These are phyloP conservation scores for Trichonephila inaurata DNA, from an alignment of 1,140 invertebrate genomes.

Conservation along the genomic window DNA sequence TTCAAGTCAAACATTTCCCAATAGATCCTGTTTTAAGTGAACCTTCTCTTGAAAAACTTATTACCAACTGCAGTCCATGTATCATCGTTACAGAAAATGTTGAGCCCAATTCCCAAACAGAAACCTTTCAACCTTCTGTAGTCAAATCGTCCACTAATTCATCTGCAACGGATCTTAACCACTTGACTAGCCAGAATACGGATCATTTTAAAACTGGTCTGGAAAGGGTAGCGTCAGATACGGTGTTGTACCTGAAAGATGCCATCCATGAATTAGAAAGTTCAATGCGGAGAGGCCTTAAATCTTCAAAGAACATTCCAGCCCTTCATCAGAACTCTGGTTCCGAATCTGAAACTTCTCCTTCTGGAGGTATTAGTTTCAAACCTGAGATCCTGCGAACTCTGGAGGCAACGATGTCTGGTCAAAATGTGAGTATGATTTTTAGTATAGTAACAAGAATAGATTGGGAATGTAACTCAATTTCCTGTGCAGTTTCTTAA, in stretches of 20 bases:
- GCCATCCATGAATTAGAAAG: constrained; percentile 62
- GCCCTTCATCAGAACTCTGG: constrained; percentile 59
- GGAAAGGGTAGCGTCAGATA: constrained; percentile 67
- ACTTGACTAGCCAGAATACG: not conserved
- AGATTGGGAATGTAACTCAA: too few relatives aligned
- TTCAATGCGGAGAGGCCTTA: constrained; percentile 54
- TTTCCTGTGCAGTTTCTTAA: not conserved
- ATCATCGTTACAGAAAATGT: constrained; percentile 52
- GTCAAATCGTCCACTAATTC: constrained; percentile 15
- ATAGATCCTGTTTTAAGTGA: constrained; percentile 42
- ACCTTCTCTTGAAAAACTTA: constrained; percentile 64
- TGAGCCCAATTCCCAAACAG: not conserved
- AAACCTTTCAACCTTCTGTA: not conserved
- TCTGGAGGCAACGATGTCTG: constrained; percentile 54
- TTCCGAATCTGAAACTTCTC: constrained; percentile 61
- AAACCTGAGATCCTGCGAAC: constrained; percentile 57
- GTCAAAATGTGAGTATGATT: constrained; percentile 61
- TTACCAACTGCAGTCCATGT: constrained; percentile 52
- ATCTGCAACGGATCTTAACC: not conserved
- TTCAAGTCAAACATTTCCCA: constrained; percentile 67
- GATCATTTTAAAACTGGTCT: constrained; percentile 41
- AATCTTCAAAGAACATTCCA: constrained; percentile 69
- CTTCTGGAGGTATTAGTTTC: not conserved
- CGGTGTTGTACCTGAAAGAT: constrained; percentile 65
- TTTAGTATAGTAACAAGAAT: not conserved